These are phyloP conservation scores for Blastomussa wellsi DNA, from an alignment of 92 coral and sea anemone species.

Conservation along the genomic window DNA sequence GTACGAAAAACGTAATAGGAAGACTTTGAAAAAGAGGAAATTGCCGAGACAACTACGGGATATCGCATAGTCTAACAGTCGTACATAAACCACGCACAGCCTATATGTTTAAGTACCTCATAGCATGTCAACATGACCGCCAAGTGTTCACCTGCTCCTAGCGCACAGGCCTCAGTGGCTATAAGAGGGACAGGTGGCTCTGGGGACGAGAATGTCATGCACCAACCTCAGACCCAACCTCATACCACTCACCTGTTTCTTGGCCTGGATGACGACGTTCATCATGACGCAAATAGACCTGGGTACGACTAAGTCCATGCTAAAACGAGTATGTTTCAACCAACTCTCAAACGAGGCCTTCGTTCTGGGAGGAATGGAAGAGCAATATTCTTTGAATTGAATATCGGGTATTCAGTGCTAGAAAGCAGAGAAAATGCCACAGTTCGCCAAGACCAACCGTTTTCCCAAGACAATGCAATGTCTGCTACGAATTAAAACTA, in stretches of 20 bases:
- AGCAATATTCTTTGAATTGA: background rate
- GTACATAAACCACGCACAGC: no score
- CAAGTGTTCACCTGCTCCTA: no score
- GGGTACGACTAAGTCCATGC: constrained; percentile 76
- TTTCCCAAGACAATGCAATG: no score
- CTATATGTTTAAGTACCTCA: no score
- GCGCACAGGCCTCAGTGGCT: no score
- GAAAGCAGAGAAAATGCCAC: background rate
- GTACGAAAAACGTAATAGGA: background rate
- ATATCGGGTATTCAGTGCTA: background rate
- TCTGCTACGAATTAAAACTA: no score
- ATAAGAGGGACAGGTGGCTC: no score
- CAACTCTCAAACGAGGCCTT: constrained; percentile 70
- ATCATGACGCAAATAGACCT: constrained; percentile 79
- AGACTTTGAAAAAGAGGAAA: no score
- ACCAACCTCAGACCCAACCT: no score
- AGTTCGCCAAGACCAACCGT: no score
- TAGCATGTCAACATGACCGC: no score
- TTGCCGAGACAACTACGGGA: background rate
- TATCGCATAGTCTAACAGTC: background rate
- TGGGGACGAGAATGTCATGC: no score
- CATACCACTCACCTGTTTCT: constrained; percentile 69
- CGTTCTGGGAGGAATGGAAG: constrained; percentile 54
- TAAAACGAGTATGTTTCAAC: constrained; percentile 63
- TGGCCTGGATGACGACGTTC: constrained; percentile 91